phyloP scores from a whole-genome alignment of 2,888 invertebrate species.

The Furcula furcula region DNA sequence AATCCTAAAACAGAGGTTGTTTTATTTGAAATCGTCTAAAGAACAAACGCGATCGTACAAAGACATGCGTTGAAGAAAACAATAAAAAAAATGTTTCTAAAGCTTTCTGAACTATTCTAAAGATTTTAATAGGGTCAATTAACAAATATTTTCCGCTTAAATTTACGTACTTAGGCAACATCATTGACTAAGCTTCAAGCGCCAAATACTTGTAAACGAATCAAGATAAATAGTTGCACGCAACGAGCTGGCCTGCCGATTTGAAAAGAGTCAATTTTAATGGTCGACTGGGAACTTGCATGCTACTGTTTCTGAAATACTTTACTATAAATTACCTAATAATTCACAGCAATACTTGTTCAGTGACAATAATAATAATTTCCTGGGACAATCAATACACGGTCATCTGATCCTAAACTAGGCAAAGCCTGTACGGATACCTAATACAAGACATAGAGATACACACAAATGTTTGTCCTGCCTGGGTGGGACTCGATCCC shows the following conservation, averaged over 20 bases:
- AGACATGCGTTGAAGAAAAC: not conserved
- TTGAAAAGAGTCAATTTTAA: not conserved
- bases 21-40: slow-evolving; percentile 2
- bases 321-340: slow-evolving; percentile 58
- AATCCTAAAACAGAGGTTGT: slow-evolving; percentile 3
- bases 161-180: not conserved
- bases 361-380: no score
- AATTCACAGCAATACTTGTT: no score
- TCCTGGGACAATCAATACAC: no score
- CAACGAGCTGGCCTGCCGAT: not conserved
- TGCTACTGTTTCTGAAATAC: slow-evolving; percentile 17
- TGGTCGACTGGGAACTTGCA: not conserved
- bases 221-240: slow-evolving; percentile 3
- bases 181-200: not conserved
- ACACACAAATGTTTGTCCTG: no score
- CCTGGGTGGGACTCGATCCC: no score
- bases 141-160: not conserved
- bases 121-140: slow-evolving; percentile 1
- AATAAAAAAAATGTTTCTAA: not conserved
- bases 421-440: no score
- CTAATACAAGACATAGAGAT: no score
- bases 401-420: no score
- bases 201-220: not conserved
- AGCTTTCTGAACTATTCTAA: not conserved
- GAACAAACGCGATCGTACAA: not conserved